Percentiles rank a stretch among this genome's conserved stretches.
Evolutionary conservation across 1,140 invertebrate species (phyloP).

Genomic region (Carcinoscorpius rotundicauda): DNA sequence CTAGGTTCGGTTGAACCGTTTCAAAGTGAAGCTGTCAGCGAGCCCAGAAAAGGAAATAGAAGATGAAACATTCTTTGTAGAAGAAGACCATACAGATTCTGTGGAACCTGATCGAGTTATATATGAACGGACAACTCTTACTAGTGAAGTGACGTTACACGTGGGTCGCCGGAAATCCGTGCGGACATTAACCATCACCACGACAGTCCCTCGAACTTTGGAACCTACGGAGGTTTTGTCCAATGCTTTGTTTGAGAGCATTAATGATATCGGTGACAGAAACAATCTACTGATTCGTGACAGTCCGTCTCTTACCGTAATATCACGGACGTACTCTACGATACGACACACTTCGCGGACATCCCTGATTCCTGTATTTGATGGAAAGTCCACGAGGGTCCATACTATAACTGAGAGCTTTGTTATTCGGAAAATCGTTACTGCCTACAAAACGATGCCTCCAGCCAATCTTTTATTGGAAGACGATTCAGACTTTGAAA

Average conservation of each 20-base stretch:
- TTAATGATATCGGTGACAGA: background rate
- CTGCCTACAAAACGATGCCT: slow-evolving; percentile 26
- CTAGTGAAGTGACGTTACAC: slow-evolving; percentile 23
- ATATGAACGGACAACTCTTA: slow-evolving; percentile 24
- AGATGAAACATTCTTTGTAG: slow-evolving; percentile 10
- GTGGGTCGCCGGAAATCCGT: slow-evolving; percentile 23
- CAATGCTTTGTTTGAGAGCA: background rate
- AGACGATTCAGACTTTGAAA: slow-evolving; percentile 21
- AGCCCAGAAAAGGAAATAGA: slow-evolving; percentile 14
- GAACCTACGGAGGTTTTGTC: slow-evolving; percentile 49
- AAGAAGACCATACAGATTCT: slow-evolving; percentile 11
- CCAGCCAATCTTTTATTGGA: slow-evolving; percentile 17
- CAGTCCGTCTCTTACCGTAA: slow-evolving; percentile 3
- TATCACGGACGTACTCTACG: slow-evolving; percentile 26
- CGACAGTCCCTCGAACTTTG: slow-evolving; percentile 67
- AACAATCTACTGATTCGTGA: background rate
- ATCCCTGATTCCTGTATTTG: slow-evolving; percentile 25
- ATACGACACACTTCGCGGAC: slow-evolving; percentile 23
- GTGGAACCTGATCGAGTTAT: slow-evolving; percentile 23
- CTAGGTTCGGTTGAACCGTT: slow-evolving; percentile 25
- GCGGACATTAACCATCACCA: slow-evolving; percentile 34
- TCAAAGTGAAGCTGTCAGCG: slow-evolving; percentile 23
- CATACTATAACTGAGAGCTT: slow-evolving; percentile 28
- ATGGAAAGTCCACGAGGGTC: slow-evolving; percentile 22
- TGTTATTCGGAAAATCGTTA: slow-evolving; percentile 27